Conservation (phyloP, 2,113 vertebrate genomes). For the Castor canadensis region DNA sequence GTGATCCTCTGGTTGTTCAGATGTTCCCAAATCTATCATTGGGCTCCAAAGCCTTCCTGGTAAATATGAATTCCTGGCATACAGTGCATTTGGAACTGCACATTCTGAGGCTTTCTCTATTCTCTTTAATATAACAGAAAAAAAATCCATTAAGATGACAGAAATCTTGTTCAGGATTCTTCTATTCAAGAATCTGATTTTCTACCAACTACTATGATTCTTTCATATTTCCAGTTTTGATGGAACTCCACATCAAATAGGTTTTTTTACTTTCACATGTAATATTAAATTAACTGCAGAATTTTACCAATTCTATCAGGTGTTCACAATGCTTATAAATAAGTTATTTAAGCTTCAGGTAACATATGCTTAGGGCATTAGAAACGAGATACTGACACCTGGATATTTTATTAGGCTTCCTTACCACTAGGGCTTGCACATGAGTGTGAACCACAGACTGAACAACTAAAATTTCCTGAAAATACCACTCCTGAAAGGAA, state of each 20-base stretch:
- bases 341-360: conserved; percentile 35
- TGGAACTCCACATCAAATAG: neutral
- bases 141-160: conserved; percentile 29
- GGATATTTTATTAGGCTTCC: conserved; percentile 26
- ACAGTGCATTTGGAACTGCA: conserved; percentile 87
- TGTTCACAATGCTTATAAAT: neutral
- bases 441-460: neutral
- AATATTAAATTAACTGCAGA: neutral
- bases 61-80: conserved; percentile 77
- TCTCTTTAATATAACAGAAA: conserved; percentile 81
- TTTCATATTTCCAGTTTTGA: conserved; percentile 29
- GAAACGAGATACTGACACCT: neutral
- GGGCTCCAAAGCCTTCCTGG: conserved; percentile 56
- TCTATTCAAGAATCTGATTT: conserved; percentile 30
- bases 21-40: conserved; percentile 79
- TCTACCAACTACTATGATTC: neutral
- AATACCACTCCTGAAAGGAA: neutral
- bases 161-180: neutral
- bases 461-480: neutral
- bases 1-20: conserved; percentile 86
- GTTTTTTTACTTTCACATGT: neutral
- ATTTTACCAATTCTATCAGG: conserved; percentile 22
- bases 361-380: conserved; percentile 42
- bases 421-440: neutral
- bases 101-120: conserved; percentile 87